Conservation (phyloP, 1,140 invertebrate species). For the Pomacea maculata region DNA sequence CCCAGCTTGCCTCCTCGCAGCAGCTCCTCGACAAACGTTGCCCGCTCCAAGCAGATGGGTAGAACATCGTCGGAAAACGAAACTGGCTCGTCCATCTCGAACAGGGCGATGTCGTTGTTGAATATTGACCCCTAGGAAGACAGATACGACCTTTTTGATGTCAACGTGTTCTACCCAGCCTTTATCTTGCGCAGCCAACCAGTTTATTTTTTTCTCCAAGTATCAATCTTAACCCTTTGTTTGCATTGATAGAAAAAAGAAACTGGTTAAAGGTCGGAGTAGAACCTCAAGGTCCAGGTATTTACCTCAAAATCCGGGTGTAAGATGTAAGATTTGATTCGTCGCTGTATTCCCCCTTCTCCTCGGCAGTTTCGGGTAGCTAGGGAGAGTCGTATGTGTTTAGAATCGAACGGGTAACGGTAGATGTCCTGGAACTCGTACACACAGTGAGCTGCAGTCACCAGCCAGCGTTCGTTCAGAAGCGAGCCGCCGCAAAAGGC, state of each 20-base stretch:
- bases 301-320: constrained; percentile 19
- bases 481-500: constrained; percentile 52
- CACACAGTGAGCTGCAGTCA: constrained; percentile 57
- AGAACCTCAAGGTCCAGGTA: too few relatives aligned
- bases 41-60: constrained; percentile 48
- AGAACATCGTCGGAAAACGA: constrained; percentile 36
- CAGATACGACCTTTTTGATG: constrained; percentile 19
- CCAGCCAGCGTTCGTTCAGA: constrained; percentile 39
- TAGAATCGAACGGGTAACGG: constrained; percentile 34
- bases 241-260: too few relatives aligned
- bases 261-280: too few relatives aligned
- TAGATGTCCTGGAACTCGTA: constrained; percentile 38
- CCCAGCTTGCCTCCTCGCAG: constrained; percentile 37
- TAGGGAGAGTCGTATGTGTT: constrained; percentile 38
- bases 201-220: too few relatives aligned
- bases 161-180: too few relatives aligned
- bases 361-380: constrained; percentile 47
- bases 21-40: constrained; percentile 37
- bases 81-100: constrained; percentile 46
- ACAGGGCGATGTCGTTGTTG: constrained; percentile 53
- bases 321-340: constrained; percentile 23
- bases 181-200: too few relatives aligned
- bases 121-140: constrained; percentile 34
- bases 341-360: constrained; percentile 30
- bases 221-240: too few relatives aligned